Conservation (phyloP, 2,888 invertebrate genomes). For the Gymnoscelis rufifasciata region DNA sequence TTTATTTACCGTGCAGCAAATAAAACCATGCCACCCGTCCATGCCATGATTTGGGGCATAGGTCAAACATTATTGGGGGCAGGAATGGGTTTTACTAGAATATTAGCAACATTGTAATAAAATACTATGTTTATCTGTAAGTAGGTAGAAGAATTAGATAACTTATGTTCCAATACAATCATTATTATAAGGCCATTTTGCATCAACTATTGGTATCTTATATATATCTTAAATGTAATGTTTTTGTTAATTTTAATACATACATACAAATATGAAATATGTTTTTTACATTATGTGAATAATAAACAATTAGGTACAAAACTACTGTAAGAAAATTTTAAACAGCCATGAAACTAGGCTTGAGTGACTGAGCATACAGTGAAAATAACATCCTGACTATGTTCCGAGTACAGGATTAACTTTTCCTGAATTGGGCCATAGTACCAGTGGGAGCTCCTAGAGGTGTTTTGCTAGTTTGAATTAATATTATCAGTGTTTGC, state of each 20-base stretch:
- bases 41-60: conserved; percentile 96
- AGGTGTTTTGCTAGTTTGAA: no score
- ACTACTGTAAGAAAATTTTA: no score
- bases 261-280: no score
- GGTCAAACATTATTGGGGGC: conserved; percentile 94
- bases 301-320: no score
- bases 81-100: conserved; percentile 94
- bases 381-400: no score
- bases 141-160: conserved; percentile 21
- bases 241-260: not conserved
- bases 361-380: no score
- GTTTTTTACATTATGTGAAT: no score
- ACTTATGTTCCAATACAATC: conserved; percentile 27
- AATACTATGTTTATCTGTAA: conserved; percentile 11
- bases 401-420: no score
- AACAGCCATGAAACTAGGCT: no score
- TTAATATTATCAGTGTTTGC: not conserved
- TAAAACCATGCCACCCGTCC: conserved; percentile 92
- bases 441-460: no score
- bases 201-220: not conserved
- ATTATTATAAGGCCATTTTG: conserved; percentile 5
- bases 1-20: conserved; percentile 95
- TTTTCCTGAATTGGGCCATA: no score
- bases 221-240: no score
- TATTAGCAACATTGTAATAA: conserved; percentile 91